These are phyloP conservation scores for Carposina sasakii DNA, from an alignment of 1,140 invertebrate genomes.

Conservation along the genomic window DNA sequence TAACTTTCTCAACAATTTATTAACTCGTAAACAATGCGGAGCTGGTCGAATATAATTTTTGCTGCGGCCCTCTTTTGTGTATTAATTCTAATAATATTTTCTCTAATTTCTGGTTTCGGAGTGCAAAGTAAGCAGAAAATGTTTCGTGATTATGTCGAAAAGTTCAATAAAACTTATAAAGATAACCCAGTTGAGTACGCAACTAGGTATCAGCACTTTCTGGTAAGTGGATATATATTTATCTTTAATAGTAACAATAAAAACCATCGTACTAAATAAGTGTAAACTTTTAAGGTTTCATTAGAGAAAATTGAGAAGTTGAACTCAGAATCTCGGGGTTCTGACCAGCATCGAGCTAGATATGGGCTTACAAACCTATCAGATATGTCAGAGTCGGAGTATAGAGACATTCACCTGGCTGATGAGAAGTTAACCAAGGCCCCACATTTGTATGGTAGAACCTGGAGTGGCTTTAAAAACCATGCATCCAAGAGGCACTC, in stretches of 20 bases:
- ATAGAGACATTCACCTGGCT: constrained; percentile 71
- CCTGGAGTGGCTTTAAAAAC: constrained; percentile 12
- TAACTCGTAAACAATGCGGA: constrained; percentile 43
- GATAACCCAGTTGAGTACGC: constrained; percentile 73
- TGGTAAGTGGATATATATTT: no score
- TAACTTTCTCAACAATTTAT: constrained; percentile 13
- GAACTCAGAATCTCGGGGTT: constrained; percentile 72
- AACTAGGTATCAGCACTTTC: constrained; percentile 76
- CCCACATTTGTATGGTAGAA: constrained; percentile 17
- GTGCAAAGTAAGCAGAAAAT: constrained; percentile 42
- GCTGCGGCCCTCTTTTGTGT: constrained; percentile 45
- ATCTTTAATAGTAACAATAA: not conserved
- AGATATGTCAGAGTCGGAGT: constrained; percentile 83
- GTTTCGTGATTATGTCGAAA: constrained; percentile 76
- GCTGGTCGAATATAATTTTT: constrained; percentile 61
- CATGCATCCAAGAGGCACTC: not conserved
- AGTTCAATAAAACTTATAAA: constrained; percentile 81
- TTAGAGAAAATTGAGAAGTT: constrained; percentile 75
- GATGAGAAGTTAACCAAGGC: constrained; percentile 44
- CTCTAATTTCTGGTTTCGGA: constrained; percentile 25
- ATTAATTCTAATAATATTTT: constrained; percentile 51
- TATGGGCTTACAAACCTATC: constrained; percentile 85
- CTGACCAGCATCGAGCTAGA: constrained; percentile 72
- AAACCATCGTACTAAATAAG: constrained; percentile 17
- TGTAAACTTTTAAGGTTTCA: constrained; percentile 59